These are phyloP conservation scores for Copsychus sechellarum DNA, from an alignment of 2,113 vertebrate species.

Conservation along the genomic window DNA sequence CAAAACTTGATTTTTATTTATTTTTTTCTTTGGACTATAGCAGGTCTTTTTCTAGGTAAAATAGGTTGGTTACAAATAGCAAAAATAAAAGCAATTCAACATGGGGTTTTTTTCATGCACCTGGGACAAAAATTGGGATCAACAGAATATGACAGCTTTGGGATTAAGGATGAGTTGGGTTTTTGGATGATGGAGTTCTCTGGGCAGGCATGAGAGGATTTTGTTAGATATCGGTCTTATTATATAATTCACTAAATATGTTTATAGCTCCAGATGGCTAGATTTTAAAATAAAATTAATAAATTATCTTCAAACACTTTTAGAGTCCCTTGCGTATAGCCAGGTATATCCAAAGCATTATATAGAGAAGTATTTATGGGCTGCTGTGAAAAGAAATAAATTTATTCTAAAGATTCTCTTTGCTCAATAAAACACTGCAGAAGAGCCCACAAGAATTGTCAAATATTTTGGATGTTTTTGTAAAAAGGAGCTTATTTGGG, in stretches of 20 bases:
- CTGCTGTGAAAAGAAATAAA: not conserved
- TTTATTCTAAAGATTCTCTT: not conserved
- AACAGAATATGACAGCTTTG: not conserved
- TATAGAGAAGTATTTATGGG: not conserved
- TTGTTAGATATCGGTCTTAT: conserved; percentile 11
- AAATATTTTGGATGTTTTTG: not conserved
- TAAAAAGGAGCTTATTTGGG: not conserved
- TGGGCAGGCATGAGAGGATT: not conserved
- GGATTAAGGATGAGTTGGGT: not conserved
- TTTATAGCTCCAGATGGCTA: conserved; percentile 31
- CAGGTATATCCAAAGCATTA: not conserved
- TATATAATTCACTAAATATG: conserved; percentile 1
- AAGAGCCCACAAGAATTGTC: not conserved
- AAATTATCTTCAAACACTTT: conserved; percentile 14
- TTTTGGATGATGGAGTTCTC: not conserved
- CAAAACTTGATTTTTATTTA: not conserved
- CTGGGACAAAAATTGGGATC: not conserved
- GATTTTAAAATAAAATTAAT: conserved; percentile 59
- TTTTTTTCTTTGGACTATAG: not conserved
- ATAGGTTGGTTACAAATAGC: not conserved
- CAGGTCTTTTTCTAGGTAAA: not conserved
- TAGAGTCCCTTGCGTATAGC: not conserved
- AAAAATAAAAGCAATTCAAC: not conserved
- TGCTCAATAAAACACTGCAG: not conserved
- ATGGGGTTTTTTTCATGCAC: not conserved